phyloP scores from a whole-genome alignment of 53 echinoderm and acorn worm genomes.

The Henricia sp. region DNA sequence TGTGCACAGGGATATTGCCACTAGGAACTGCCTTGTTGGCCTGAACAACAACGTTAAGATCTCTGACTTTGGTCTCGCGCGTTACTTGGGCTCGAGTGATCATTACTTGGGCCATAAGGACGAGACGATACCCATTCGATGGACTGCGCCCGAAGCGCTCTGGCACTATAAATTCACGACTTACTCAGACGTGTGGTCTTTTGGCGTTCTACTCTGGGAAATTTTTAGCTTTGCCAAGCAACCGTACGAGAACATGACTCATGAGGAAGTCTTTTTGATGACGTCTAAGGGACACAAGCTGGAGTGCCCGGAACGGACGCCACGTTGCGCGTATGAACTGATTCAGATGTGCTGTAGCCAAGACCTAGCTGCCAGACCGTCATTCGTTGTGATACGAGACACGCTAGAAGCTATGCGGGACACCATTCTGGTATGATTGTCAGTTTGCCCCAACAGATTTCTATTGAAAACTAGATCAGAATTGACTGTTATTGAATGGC shows the following conservation, averaged over 20 bases:
- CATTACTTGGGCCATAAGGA: slow-evolving; percentile 80
- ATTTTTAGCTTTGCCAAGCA: slow-evolving; percentile 93
- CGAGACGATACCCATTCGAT: slow-evolving; percentile 90
- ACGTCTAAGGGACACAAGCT: slow-evolving; percentile 83
- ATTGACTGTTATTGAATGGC: too few relatives aligned
- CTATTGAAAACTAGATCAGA: neutral
- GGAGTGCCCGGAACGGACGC: slow-evolving; percentile 76
- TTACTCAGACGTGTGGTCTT: slow-evolving; percentile 94
- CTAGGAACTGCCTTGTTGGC: slow-evolving; percentile 93
- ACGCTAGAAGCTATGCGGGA: slow-evolving; percentile 51
- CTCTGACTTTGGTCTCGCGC: slow-evolving; percentile 97
- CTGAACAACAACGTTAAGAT: slow-evolving; percentile 88
- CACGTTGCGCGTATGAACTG: slow-evolving; percentile 68
- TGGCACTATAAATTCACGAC: slow-evolving; percentile 93
- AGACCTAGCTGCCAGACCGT: slow-evolving; percentile 66
- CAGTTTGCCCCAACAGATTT: neutral
- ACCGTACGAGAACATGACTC: slow-evolving; percentile 83
- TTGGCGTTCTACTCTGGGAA: slow-evolving; percentile 93
- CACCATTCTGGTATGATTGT: slow-evolving; percentile 29
- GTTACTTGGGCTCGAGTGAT: slow-evolving; percentile 77
- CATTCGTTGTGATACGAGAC: slow-evolving; percentile 70
- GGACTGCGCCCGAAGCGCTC: slow-evolving; percentile 96
- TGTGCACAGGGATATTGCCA: slow-evolving; percentile 95
- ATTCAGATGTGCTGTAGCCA: slow-evolving; percentile 84
- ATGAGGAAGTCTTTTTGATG: slow-evolving; percentile 90